Conservation (phyloP, 2,888 invertebrate species). For the Trissoscelio sp. region DNA sequence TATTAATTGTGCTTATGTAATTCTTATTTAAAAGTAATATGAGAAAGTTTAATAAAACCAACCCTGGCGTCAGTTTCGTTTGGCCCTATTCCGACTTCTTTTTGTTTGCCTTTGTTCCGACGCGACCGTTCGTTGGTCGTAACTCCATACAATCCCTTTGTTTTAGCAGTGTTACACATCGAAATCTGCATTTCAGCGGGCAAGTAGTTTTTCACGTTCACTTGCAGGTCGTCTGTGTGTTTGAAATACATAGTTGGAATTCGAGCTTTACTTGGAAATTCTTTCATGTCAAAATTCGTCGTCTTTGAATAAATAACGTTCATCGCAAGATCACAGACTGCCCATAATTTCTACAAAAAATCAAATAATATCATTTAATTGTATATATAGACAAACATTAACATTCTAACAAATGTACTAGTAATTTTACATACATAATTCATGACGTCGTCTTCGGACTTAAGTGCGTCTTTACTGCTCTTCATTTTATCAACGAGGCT, state of each 20-base stretch:
- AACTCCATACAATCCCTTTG: slow-evolving; percentile 79
- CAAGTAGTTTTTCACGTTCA: slow-evolving; percentile 91
- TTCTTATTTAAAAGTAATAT: slow-evolving; percentile 22
- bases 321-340: slow-evolving; percentile 97
- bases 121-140: slow-evolving; percentile 81
- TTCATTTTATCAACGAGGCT: slow-evolving; percentile 97
- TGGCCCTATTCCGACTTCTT: slow-evolving; percentile 85
- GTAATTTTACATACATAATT: slow-evolving; percentile 88
- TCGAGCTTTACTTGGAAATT: slow-evolving; percentile 93
- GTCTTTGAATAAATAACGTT: slow-evolving; percentile 95
- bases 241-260: slow-evolving; percentile 96
- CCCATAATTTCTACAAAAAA: slow-evolving; percentile 94
- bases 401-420: background rate
- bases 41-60: slow-evolving; percentile 76
- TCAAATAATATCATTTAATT: slow-evolving; percentile 1
- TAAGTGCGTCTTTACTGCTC: slow-evolving; percentile 94
- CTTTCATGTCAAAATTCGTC: slow-evolving; percentile 94
- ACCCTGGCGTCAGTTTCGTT: slow-evolving; percentile 87
- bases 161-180: slow-evolving; percentile 82
- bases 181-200: slow-evolving; percentile 91
- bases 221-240: slow-evolving; percentile 88
- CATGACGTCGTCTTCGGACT: slow-evolving; percentile 91
- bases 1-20: too few species aligned
- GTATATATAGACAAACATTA: too few species aligned
- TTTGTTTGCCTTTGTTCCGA: slow-evolving; percentile 84